These are phyloP conservation scores for Drosophila mercatorum DNA, from an alignment of 2,888 invertebrate species.

Conservation along the genomic window DNA sequence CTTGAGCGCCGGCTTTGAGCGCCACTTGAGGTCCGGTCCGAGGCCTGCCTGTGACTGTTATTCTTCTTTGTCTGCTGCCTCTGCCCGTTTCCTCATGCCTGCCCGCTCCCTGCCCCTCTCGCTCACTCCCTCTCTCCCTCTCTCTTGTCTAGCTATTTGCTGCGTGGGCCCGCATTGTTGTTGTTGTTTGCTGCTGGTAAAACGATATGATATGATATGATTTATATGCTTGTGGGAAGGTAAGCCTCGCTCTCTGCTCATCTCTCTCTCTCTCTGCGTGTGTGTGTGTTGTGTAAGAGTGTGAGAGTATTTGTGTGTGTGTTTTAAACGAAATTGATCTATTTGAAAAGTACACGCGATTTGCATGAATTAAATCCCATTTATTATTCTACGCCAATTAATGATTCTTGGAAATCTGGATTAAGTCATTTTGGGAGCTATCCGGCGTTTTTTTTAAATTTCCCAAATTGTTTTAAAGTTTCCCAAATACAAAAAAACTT, in stretches of 20 bases:
- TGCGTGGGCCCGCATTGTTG: slow-evolving; percentile 73
- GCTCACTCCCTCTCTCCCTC: neutral
- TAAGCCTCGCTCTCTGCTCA: neutral
- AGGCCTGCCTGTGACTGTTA: slow-evolving; percentile 28
- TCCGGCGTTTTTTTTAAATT: too few relatives aligned
- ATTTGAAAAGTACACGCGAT: slow-evolving; percentile 10
- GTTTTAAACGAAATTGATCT: slow-evolving; percentile 16
- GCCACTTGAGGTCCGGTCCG: slow-evolving; percentile 69
- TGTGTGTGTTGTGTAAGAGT: neutral
- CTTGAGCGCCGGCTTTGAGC: slow-evolving; percentile 61
- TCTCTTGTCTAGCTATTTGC: slow-evolving; percentile 15
- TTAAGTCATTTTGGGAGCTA: neutral
- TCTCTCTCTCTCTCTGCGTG: neutral
- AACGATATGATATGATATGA: slow-evolving; percentile 47
- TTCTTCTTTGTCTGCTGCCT: slow-evolving; percentile 19
- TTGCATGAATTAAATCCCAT: neutral
- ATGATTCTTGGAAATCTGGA: neutral
- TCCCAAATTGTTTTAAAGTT: too few relatives aligned
- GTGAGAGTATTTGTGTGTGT: neutral
- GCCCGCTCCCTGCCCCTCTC: neutral
- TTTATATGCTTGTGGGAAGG: slow-evolving; percentile 9
- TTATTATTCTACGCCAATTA: neutral
- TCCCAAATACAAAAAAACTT: too few relatives aligned
- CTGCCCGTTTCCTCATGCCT: neutral
- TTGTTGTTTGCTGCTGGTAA: slow-evolving; percentile 50